Percentiles rank a stretch among this genome's conserved stretches.
These are phyloP conservation scores for Drosophila guanche DNA, from an alignment of 1,140 invertebrate genomes.

Conservation along the genomic window DNA sequence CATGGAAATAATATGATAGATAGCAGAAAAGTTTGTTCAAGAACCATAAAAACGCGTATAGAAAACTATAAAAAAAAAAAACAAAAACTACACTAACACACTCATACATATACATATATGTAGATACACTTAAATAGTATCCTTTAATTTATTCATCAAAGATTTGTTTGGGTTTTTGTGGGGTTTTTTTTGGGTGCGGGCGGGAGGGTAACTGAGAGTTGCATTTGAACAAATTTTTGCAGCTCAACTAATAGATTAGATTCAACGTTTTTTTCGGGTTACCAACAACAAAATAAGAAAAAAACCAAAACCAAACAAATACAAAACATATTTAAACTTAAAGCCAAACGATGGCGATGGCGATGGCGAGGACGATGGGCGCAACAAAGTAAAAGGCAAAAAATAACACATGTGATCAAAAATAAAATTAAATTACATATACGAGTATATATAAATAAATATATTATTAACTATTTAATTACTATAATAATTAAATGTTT, in stretches of 20 bases:
- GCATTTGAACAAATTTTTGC: conserved; percentile 5
- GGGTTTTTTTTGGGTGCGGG: neutral
- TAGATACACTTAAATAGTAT: conserved; percentile 34
- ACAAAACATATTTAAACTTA: conserved; percentile 49
- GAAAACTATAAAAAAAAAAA: conserved; percentile 15
- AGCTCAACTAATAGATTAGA: conserved; percentile 24
- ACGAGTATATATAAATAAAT: conserved; percentile 27
- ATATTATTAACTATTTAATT: conserved; percentile 56
- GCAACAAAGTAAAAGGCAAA: conserved; percentile 44
- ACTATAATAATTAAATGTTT: conserved; percentile 68
- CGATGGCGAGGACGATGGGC: conserved; percentile 3
- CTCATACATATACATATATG: conserved; percentile 18
- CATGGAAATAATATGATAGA: conserved; percentile 30
- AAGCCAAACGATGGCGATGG: conserved; percentile 1
- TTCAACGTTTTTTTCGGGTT: conserved; percentile 24
- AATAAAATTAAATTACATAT: conserved; percentile 71
- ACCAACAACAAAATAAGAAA: too few relatives aligned
- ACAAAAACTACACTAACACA: conserved; percentile 39
- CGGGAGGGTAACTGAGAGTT: neutral
- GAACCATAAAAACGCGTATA: conserved; percentile 31
- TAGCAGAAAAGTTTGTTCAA: conserved; percentile 28
- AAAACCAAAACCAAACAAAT: conserved; percentile 5
- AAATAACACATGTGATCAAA: conserved; percentile 78
- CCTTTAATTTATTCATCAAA: conserved; percentile 37
- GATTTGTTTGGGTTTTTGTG: conserved; percentile 10